phyloP scores from a whole-genome alignment of 1,140 invertebrate genomes.

The Chymomyza costata region DNA sequence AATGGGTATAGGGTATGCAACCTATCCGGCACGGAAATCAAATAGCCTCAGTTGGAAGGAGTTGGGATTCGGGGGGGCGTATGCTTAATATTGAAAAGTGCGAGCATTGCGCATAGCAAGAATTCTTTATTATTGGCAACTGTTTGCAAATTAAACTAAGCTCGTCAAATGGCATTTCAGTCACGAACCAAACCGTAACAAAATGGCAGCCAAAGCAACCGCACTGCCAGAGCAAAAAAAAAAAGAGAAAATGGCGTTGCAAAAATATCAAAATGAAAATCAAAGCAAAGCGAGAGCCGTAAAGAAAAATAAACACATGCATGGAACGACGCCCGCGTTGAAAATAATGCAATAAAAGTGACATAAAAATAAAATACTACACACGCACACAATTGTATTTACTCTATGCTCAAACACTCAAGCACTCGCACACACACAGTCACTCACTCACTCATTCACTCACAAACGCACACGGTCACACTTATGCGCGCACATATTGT shows the following conservation, averaged over 20 bases:
- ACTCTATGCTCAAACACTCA: constrained; percentile 27
- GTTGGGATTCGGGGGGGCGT: constrained; percentile 22
- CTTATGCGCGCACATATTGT: too few species aligned
- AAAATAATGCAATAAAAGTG: constrained; percentile 71
- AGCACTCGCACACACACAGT: too few species aligned
- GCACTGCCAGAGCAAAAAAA: too few species aligned
- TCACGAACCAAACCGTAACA: constrained; percentile 49
- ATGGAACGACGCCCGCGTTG: constrained; percentile 41
- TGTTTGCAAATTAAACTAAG: constrained; percentile 66
- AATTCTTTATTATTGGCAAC: constrained; percentile 43
- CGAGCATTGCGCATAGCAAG: constrained; percentile 10
- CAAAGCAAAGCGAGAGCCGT: constrained; percentile 34
- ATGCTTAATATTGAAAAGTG: constrained; percentile 60
- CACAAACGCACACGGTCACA: too few species aligned
- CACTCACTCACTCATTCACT: too few species aligned
- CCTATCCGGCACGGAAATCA: too few species aligned
- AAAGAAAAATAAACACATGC: constrained; percentile 48
- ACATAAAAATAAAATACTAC: constrained; percentile 58
- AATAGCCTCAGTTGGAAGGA: constrained; percentile 22
- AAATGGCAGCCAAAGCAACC: constrained; percentile 20
- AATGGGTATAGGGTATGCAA: too few species aligned
- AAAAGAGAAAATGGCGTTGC: constrained; percentile 49
- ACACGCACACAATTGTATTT: constrained; percentile 23
- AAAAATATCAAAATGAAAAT: constrained; percentile 28
- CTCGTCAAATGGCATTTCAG: constrained; percentile 60